Base-by-base conservation (phyloP, 2,797 vertebrate genomes). In the Jordanella pulchra region DNA sequence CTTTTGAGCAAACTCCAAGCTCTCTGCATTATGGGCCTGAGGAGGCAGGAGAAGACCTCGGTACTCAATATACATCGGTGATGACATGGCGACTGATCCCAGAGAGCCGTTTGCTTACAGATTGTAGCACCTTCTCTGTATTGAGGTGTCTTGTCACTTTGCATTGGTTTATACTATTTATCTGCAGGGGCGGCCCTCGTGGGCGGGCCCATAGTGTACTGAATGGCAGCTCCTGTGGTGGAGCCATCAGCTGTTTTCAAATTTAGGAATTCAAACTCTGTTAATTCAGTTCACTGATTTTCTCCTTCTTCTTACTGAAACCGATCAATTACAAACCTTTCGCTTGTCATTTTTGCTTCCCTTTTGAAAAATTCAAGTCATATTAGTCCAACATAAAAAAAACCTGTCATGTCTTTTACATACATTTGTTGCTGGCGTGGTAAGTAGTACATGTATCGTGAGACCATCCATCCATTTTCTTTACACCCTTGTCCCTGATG, bases 1-100 rank as follows among this genome's bases (percentile, higher is more conserved):
- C 0, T 84, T 65, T 1, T 89, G 35, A 0, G 91, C 89, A 5
- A 71, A 91, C 18, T 86, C 82, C 75, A 94, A 71, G 69, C 90
- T 94, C 44, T 92, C 86, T 3, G 7, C 14, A 6, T 23, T 73
- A 77, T 94, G 93, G 21, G 71, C 74, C 2, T 4, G 0, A 1
- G 18, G 67, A 0, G 92, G 91, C 13, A 94, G 15, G 32, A 76
- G 60, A 1, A 93, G 69, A 35, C 86, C 91, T 0, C 77, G 79
- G 76, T 93, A 92, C 0, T 30, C 9, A 15, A 90, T n/a, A 70
- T 91, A 89, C 7, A 72, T 14, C 0, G 14, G 2, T 2, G 61
- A 80, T 5, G 83, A 77, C 91, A 93, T 92, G 54, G 15, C 75
- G 54, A 27, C 23, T 48, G 70, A 55, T 60, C 0, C 48, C 1